phyloP scores from a whole-genome alignment of 2,797 vertebrate species.

The Falco cherrug region DNA sequence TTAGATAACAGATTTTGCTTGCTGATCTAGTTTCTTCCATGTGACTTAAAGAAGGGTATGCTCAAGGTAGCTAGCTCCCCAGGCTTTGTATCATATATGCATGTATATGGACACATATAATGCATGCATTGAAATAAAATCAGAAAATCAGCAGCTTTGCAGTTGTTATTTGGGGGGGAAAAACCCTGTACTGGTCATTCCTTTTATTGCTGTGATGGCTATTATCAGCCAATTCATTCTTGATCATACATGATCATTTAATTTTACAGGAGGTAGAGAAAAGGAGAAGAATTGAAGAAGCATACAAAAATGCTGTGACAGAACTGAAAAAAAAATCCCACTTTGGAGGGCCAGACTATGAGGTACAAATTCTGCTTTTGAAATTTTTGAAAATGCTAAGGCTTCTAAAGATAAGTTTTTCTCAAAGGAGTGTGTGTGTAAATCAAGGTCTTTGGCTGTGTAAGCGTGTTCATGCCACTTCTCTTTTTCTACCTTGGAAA shows the following conservation, averaged over 20 bases:
- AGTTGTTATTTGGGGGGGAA: not conserved
- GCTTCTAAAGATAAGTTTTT: not conserved
- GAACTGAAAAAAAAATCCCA: constrained; percentile 93
- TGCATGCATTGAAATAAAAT: not conserved
- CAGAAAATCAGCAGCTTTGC: not conserved
- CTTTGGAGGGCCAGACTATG: constrained; percentile 92
- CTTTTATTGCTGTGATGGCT: not conserved
- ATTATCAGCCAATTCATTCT: not conserved
- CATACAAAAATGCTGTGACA: constrained; percentile 83
- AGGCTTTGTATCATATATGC: not conserved
- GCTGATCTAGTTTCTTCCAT: not conserved
- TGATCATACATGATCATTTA: constrained; percentile 9
- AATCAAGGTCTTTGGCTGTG: not conserved
- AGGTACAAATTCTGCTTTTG: constrained; percentile 75
- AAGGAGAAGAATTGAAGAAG: constrained; percentile 84
- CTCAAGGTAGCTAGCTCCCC: not conserved
- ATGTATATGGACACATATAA: not conserved
- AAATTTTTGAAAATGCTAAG: not conserved
- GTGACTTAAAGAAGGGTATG: not conserved
- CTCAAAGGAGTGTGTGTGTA: not conserved
- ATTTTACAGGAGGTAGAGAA: constrained; percentile 86
- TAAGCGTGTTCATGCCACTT: not conserved
- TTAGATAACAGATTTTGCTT: not conserved
- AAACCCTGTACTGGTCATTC: not conserved
- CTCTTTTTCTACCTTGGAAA: not conserved